Base-by-base conservation (phyloP, 2,797 vertebrate species). In the Schizothorax lantsangensis region DNA sequence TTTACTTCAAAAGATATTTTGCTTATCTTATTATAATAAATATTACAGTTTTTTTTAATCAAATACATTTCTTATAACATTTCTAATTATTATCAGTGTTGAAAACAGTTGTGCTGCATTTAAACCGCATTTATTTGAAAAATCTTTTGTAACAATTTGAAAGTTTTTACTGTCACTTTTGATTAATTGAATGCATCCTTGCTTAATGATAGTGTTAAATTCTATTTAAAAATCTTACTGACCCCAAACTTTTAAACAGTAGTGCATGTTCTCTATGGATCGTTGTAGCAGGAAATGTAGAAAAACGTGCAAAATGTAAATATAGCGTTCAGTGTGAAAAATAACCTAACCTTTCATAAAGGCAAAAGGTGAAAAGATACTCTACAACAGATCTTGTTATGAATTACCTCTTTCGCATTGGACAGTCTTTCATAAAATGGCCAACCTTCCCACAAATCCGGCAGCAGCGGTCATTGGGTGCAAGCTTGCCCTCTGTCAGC, bases 341-440 rank as follows among this genome's bases (percentile, higher is more conserved):
- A 73, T 26, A 73, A 59, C 23, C 23, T 26, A 45, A 59, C 3
- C 54, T 59, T 59, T 59, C 54, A 23, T 15, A 12, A 72, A 21
- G 12, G 54, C 21, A 23, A 64, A 30, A 64, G n/a, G 66, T 21
- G 4, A 40, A 74, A 52, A 54, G 49, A 36, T 52, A 36, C 12
- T 14, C 33, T 14, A 14, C 11, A 57, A 57, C 5, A 78, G 49
- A 36, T 23, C 49, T 8, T 6, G 40, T 66, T 26, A 8, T 17
- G 62, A 89, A 97, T 90, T 93, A 99, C 98, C 96, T 97, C 92
- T 95, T 97, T 72, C 97, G 95, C 95, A 98, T 93, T 54, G 97
- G 97, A 86, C 98, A 99, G 86, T 99, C 98, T 93, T 97, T 99
- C 96, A 99, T 97, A 87, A 99, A 99, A 94, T 99, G 98, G 47